Evolutionary conservation across 37 sponge, comb jelly and placozoan genomes (phyloP).

Genomic region (Halichondria panicea): DNA sequence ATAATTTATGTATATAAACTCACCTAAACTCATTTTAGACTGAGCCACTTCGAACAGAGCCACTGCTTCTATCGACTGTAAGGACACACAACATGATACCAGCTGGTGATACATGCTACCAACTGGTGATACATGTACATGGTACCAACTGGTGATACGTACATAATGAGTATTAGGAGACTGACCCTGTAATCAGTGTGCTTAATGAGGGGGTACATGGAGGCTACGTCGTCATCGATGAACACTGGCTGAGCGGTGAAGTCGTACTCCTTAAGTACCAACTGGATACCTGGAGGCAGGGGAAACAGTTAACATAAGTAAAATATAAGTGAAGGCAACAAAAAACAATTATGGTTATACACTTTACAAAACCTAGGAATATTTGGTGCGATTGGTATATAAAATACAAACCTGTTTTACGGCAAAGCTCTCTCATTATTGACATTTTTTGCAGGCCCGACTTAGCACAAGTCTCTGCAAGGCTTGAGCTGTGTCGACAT

Average conservation of each 20-base stretch:
- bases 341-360: too few species aligned
- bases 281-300: slow-evolving; percentile 71
- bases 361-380: too few species aligned
- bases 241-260: slow-evolving; percentile 52
- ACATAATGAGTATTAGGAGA: background rate
- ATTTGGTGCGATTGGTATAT: too few species aligned
- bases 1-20: background rate
- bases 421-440: slow-evolving; percentile 55
- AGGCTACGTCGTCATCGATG: slow-evolving; percentile 79
- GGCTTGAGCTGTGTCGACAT: slow-evolving; percentile 21
- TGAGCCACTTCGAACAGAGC: slow-evolving; percentile 46
- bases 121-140: background rate
- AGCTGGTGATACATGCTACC: too few species aligned
- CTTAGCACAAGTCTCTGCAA: slow-evolving; percentile 20
- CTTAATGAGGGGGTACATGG: slow-evolving; percentile 75
- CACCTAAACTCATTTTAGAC: slow-evolving; percentile 42
- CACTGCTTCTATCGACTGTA: slow-evolving; percentile 51
- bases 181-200: slow-evolving; percentile 73
- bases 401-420: slow-evolving; percentile 55
- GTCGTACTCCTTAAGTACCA: slow-evolving; percentile 75
- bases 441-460: slow-evolving; percentile 24
- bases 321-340: too few species aligned
- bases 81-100: background rate
- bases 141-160: background rate
- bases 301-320: background rate